Percentiles rank a stretch among this genome's conserved stretches.
These are phyloP conservation scores for Nemoura dubitans DNA, from an alignment of 2,888 invertebrate species.

Conservation along the genomic window DNA sequence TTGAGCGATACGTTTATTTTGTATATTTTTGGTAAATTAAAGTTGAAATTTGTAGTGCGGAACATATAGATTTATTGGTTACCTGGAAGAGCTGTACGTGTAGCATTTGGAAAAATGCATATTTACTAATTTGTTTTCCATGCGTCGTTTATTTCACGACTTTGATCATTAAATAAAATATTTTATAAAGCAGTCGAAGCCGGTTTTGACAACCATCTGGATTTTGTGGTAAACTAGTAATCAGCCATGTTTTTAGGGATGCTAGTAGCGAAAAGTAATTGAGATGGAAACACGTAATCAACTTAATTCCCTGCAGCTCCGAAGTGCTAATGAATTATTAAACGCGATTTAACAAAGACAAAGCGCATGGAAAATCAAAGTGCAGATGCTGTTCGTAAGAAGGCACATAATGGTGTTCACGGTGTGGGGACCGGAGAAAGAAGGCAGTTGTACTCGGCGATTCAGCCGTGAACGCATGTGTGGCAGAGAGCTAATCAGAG, in stretches of 20 bases:
- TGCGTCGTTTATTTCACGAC: too few species aligned
- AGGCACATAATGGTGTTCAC: neutral
- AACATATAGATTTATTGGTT: too few species aligned
- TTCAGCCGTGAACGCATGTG: neutral
- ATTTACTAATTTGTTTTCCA: too few species aligned
- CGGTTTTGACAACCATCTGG: too few species aligned
- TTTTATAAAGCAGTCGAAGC: too few species aligned
- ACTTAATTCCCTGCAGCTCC: neutral
- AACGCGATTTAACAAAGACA: neutral
- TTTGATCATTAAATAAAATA: too few species aligned
- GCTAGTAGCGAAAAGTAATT: neutral
- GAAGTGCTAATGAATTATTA: neutral
- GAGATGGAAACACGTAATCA: constrained; percentile 7
- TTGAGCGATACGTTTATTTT: neutral
- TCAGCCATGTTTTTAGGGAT: neutral
- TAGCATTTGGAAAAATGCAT: too few species aligned
- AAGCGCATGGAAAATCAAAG: neutral
- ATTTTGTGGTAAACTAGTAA: too few species aligned
- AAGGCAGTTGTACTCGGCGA: neutral
- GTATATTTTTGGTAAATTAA: too few species aligned
- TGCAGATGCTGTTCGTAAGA: neutral
- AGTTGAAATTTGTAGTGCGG: too few species aligned
- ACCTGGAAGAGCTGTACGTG: too few species aligned
- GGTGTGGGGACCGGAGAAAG: neutral
- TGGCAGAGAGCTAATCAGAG: neutral